These are phyloP conservation scores for Lasioglossum lativentre DNA, from an alignment of 2,888 invertebrate genomes.

Conservation along the genomic window DNA sequence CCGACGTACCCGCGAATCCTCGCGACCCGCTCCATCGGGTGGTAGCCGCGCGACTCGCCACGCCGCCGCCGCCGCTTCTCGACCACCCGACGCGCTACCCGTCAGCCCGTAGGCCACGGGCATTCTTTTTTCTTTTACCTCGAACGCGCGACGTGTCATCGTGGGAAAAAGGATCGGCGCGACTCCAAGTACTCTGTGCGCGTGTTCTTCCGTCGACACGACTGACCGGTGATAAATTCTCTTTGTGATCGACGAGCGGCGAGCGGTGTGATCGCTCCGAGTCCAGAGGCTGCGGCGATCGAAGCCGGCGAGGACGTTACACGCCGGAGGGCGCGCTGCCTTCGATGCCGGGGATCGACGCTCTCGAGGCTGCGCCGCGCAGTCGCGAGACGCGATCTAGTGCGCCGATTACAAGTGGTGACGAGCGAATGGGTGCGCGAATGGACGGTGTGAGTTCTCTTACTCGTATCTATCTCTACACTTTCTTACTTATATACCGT, in stretches of 20 bases:
- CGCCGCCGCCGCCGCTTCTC: slow-evolving; percentile 68
- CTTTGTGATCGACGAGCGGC: slow-evolving; percentile 16
- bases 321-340: slow-evolving; percentile 3
- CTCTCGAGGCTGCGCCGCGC: slow-evolving; percentile 62
- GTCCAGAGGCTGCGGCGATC: not conserved
- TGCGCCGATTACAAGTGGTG: slow-evolving; percentile 24
- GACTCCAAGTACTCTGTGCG: not conserved
- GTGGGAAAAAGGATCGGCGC: slow-evolving; percentile 1
- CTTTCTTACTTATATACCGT: slow-evolving; percentile 65
- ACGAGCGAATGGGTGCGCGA: slow-evolving; percentile 31
- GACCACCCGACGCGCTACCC: slow-evolving; percentile 74
- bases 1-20: slow-evolving; percentile 13
- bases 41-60: slow-evolving; percentile 42
- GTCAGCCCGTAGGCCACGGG: slow-evolving; percentile 36
- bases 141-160: not conserved
- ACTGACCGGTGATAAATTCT: not conserved
- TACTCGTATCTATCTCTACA: slow-evolving; percentile 66
- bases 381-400: slow-evolving; percentile 62
- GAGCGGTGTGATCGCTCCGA: too few relatives aligned
- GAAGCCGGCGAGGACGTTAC: not conserved
- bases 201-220: not conserved
- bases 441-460: slow-evolving; percentile 53
- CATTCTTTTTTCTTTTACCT: not conserved
- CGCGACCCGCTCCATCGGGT: not conserved
- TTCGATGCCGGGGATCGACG: slow-evolving; percentile 7